Evolutionary conservation across 2,797 vertebrate species (phyloP).

Genomic region (Typhlichthys subterraneus): DNA sequence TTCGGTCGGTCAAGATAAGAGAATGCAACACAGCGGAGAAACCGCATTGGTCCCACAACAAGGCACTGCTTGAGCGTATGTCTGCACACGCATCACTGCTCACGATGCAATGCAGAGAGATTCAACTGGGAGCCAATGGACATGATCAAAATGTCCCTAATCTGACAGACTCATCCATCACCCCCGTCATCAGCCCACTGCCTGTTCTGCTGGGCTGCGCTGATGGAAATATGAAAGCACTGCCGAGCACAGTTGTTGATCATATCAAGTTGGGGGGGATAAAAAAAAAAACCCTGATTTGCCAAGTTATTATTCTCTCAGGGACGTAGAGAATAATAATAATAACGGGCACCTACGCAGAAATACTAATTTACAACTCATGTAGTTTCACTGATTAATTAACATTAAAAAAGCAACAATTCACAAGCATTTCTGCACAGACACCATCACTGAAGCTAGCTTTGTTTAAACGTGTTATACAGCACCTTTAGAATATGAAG

Average conservation of each 20-base stretch:
- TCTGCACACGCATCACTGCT: slow-evolving; percentile 51
- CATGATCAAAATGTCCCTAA: slow-evolving; percentile 75
- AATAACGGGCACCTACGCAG: no score
- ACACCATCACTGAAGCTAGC: no score
- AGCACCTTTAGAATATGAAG: no score
- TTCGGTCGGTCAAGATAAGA: neutral
- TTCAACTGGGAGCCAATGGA: slow-evolving; percentile 71
- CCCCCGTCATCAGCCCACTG: slow-evolving; percentile 50
- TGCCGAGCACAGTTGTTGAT: slow-evolving; percentile 26
- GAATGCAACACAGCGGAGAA: neutral
- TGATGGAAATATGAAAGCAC: slow-evolving; percentile 50
- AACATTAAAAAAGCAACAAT: no score
- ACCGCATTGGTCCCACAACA: slow-evolving; percentile 4
- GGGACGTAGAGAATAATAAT: no score
- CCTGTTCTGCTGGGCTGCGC: slow-evolving; percentile 59
- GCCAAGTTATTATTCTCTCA: neutral
- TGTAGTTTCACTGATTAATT: no score
- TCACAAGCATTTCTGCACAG: no score
- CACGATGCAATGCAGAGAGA: slow-evolving; percentile 69
- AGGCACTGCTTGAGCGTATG: slow-evolving; percentile 59
- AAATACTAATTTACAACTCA: neutral
- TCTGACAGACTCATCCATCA: slow-evolving; percentile 80
- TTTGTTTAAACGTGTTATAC: no score
- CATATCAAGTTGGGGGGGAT: no score
- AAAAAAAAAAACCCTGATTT: no score